Evolutionary conservation across 2,113 vertebrate genomes (phyloP), one percentile per base, ranked within the genome.

Genomic region (Centropus bengalensis): DNA sequence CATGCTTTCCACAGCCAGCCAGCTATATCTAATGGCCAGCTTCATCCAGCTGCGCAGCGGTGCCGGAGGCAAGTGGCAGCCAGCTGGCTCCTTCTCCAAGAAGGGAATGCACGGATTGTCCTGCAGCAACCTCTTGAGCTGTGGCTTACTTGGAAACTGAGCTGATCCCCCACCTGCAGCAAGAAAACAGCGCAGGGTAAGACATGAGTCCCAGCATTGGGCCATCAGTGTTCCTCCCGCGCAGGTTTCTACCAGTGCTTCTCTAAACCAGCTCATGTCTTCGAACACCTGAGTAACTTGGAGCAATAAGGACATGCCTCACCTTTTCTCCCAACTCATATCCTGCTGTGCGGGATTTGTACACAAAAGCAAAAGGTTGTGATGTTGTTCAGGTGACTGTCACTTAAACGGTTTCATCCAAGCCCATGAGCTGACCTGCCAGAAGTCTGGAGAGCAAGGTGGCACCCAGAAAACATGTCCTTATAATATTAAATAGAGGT

Each of bases 11-110:
- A 54, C 38, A 73, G 51, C 9, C 79, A 62, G 47, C 26, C 0
- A 0, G 21, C 59, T 0, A 0, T 79, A 28, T 22, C 83, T 67
- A 62, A 56, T 58, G 68, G 54, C 28, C 28, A 20, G 22, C 49
- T 36, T 81, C 76, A 77, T 7, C 42, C 1, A 6, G 63, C 32
- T 33, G 33, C 21, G 59, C 70, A 42, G 38, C 1, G 1, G 52
- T 0, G 0, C 78, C 30, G 3, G 26, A 49, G 30, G 66, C 0
- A 0, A 64, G 63, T 2, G 2, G 56, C 33, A 9, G 22, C 71
- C 68, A 42, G 52, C 24, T 1, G 1, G 27, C 20, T 81, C 73
- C 76, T 92, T 66, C 59, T 60, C 67, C 0, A 0, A 42, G 26
- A 14, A 1, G 5, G 2, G 62, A 79, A 28, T 2, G 5, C 30